phyloP scores from a whole-genome alignment of 2,888 invertebrate species.

The Hofmannophila pseudospretella region DNA sequence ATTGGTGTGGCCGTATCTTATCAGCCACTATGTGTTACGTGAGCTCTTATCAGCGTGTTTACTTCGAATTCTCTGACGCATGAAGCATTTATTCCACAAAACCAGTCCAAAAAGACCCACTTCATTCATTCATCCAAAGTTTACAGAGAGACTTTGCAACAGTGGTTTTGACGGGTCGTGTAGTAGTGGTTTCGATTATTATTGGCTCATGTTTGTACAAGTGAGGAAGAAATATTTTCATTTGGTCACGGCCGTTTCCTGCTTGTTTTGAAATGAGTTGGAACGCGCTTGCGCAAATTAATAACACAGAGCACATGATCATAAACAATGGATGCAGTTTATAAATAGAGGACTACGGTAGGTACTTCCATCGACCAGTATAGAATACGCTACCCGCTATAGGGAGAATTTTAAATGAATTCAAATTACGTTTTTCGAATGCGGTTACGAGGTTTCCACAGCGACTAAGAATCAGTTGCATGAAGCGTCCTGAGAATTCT shows the following conservation, averaged over 20 bases:
- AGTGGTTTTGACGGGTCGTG: slow-evolving; percentile 5
- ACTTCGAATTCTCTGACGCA: slow-evolving; percentile 32
- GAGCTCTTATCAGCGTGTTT: slow-evolving; percentile 40
- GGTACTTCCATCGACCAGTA: no score
- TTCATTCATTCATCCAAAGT: slow-evolving; percentile 9
- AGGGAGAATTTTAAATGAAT: no score
- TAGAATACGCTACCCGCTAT: no score
- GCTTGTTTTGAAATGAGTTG: slow-evolving; percentile 45
- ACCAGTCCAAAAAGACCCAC: slow-evolving; percentile 19
- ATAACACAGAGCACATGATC: slow-evolving; percentile 29
- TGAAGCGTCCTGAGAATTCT: no score
- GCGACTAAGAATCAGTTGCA: no score
- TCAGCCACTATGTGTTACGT: slow-evolving; percentile 32
- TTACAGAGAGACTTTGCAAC: neutral
- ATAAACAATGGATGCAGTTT: slow-evolving; percentile 46
- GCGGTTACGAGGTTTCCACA: no score
- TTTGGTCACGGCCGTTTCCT: slow-evolving; percentile 36
- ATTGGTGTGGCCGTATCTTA: slow-evolving; percentile 50
- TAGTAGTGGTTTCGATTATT: slow-evolving; percentile 15
- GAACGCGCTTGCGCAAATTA: slow-evolving; percentile 36
- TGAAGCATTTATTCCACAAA: slow-evolving; percentile 12
- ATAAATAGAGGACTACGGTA: slow-evolving; percentile 41
- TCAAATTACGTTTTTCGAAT: no score
- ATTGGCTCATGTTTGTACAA: slow-evolving; percentile 41
- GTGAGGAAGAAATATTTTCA: slow-evolving; percentile 57